Evolutionary conservation across 2,888 invertebrate species (phyloP).

Genomic region (Drosophila trichaetosa): DNA sequence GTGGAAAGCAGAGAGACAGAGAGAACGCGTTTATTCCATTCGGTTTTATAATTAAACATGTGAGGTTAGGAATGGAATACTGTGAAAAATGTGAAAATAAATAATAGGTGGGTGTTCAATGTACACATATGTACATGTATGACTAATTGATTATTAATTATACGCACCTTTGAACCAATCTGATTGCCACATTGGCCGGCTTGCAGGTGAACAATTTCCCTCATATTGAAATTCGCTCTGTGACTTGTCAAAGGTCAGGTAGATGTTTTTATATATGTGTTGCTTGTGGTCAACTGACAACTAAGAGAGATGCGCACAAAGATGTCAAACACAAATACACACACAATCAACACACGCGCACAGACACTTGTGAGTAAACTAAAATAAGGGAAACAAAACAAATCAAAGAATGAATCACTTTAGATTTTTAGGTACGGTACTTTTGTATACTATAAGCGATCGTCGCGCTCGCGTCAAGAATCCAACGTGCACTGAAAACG

Average conservation of each 20-base stretch:
- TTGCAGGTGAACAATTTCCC: constrained; percentile 96
- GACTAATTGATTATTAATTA: constrained; percentile 53
- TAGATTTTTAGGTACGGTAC: constrained; percentile 32
- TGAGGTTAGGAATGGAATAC: constrained; percentile 75
- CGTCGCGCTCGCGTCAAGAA: constrained; percentile 74
- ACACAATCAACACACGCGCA: constrained; percentile 27
- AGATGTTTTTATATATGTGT: constrained; percentile 3
- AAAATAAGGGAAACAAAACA: constrained; percentile 28
- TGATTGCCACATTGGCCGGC: constrained; percentile 97
- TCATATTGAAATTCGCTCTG: constrained; percentile 86
- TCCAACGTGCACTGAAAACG: constrained; percentile 68
- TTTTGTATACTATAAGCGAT: constrained; percentile 50
- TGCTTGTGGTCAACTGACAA: constrained; percentile 29
- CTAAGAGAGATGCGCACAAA: constrained; percentile 11
- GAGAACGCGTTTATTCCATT: constrained; percentile 47
- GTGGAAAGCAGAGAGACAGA: constrained; percentile 23
- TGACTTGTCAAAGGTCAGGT: constrained; percentile 50
- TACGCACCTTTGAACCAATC: constrained; percentile 94
- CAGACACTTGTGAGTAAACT: constrained; percentile 7
- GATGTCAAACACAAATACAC: constrained; percentile 1
- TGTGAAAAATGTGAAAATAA: constrained; percentile 33
- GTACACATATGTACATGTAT: not conserved
- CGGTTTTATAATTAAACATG: constrained; percentile 80
- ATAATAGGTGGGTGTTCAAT: constrained; percentile 16
- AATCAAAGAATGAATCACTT: constrained; percentile 27